phyloP scores from a whole-genome alignment of 2,797 vertebrate species.

The Enteromius unitaeniatus region DNA sequence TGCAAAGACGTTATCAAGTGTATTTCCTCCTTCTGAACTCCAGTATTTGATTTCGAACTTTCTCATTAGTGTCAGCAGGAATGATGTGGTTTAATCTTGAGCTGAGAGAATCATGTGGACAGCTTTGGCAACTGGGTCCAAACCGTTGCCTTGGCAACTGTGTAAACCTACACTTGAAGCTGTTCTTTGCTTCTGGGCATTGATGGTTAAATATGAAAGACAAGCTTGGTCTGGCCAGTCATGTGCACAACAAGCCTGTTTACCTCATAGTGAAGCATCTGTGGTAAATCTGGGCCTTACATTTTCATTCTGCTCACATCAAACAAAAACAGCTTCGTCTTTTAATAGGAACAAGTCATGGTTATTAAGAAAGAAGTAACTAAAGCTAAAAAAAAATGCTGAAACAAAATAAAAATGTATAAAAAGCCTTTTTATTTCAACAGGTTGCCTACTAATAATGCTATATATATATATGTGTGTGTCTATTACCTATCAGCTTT shows the following conservation, averaged over 20 bases:
- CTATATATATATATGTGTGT: too few species aligned
- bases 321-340: background rate
- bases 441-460: background rate
- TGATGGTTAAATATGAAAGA: slow-evolving; percentile 53
- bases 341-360: background rate
- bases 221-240: slow-evolving; percentile 34
- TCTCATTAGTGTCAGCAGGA: slow-evolving; percentile 44
- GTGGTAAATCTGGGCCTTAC: background rate
- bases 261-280: slow-evolving; percentile 26
- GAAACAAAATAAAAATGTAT: background rate
- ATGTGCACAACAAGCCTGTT: slow-evolving; percentile 50
- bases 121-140: slow-evolving; percentile 58
- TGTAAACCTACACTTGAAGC: slow-evolving; percentile 44
- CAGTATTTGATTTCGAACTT: slow-evolving; percentile 40
- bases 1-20: slow-evolving; percentile 63
- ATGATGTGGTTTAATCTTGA: slow-evolving; percentile 17
- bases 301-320: slow-evolving; percentile 9
- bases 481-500: background rate
- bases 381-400: background rate
- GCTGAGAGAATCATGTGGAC: slow-evolving; percentile 37
- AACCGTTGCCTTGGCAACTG: slow-evolving; percentile 70
- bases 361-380: background rate
- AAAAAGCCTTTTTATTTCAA: background rate
- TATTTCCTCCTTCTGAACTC: slow-evolving; percentile 72
- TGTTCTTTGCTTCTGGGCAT: slow-evolving; percentile 19